A percentile compares a stretch with the other conserved stretches of the same genome.
Conservation (phyloP, 2,888 invertebrate species). For the Lasioglossum lativentre region DNA sequence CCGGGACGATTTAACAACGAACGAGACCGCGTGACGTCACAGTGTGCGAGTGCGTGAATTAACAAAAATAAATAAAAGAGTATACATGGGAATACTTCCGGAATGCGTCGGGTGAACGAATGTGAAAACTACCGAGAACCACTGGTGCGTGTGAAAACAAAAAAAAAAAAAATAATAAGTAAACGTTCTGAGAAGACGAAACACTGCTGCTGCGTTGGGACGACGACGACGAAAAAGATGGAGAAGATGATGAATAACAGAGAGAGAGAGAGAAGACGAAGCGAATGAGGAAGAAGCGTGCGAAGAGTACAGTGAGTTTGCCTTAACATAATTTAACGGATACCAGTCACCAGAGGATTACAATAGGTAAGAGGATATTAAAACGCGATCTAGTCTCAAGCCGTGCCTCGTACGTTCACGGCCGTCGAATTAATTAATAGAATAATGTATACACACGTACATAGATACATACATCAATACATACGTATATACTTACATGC, state of each 20-base stretch:
- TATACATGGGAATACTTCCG: background rate
- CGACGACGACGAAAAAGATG: background rate
- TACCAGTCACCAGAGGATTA: slow-evolving; percentile 33
- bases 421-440: slow-evolving; percentile 35
- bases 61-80: background rate
- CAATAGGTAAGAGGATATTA: slow-evolving; percentile 38
- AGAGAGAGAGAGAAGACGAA: background rate
- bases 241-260: background rate
- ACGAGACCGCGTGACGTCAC: slow-evolving; percentile 53
- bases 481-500: background rate
- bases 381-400: slow-evolving; percentile 60
- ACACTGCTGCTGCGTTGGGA: background rate
- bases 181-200: background rate
- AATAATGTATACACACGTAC: background rate
- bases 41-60: slow-evolving; percentile 9
- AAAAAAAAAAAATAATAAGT: background rate
- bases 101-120: background rate
- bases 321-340: slow-evolving; percentile 70
- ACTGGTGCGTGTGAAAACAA: background rate
- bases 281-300: slow-evolving; percentile 22
- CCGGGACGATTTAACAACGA: slow-evolving; percentile 69
- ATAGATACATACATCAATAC: background rate
- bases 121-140: background rate
- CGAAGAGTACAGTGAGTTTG: slow-evolving; percentile 67
- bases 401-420: slow-evolving; percentile 37